These are phyloP conservation scores for Platycheirus rosarum DNA, from an alignment of 2,888 invertebrate genomes.

Conservation along the genomic window DNA sequence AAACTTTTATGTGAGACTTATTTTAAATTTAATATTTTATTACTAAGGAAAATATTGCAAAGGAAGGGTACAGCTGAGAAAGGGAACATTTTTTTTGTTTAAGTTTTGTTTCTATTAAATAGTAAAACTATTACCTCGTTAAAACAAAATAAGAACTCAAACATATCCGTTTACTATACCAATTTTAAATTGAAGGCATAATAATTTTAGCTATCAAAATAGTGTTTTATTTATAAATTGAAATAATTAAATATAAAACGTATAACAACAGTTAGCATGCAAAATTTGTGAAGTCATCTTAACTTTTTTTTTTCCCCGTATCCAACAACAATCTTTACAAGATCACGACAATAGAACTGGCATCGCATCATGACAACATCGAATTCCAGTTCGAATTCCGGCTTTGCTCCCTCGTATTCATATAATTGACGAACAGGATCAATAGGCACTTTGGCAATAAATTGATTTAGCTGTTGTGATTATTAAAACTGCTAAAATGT, in stretches of 20 bases:
- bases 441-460: conserved; percentile 92
- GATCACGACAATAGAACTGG: conserved; percentile 85
- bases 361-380: conserved; percentile 85
- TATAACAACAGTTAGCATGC: conserved; percentile 66
- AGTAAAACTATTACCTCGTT: too few relatives aligned
- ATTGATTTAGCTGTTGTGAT: conserved; percentile 92
- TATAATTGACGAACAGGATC: conserved; percentile 94
- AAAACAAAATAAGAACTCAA: too few relatives aligned
- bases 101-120: too few relatives aligned
- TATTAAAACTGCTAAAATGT: conserved; percentile 89
- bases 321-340: conserved; percentile 86
- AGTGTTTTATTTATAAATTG: too few relatives aligned
- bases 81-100: too few relatives aligned
- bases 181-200: too few relatives aligned
- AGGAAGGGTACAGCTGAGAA: too few relatives aligned
- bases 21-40: conserved; percentile 24
- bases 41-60: conserved; percentile 9
- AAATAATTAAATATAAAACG: too few relatives aligned
- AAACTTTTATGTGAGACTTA: conserved; percentile 51
- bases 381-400: conserved; percentile 84
- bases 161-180: too few relatives aligned
- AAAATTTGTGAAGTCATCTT: conserved; percentile 87
- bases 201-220: too few relatives aligned
- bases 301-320: conserved; percentile 88
- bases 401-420: conserved; percentile 91